Percentiles rank a stretch among this genome's conserved stretches.
Evolutionary conservation across 2,113 vertebrate species (phyloP).

Genomic region (Bos taurus): DNA sequence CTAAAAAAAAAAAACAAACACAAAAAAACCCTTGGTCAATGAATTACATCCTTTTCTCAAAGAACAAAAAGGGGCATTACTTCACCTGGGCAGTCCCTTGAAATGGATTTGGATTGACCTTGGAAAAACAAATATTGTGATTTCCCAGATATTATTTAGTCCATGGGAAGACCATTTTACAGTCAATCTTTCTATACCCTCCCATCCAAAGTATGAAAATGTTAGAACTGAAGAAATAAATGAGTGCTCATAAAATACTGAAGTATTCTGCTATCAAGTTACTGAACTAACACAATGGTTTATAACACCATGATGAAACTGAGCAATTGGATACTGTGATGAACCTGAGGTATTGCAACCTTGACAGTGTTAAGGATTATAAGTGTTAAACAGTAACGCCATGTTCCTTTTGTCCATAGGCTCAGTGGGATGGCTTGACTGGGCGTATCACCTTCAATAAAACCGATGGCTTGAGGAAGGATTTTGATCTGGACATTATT

Average conservation of each 20-base stretch:
- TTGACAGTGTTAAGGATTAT: not conserved
- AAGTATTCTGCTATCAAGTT: not conserved
- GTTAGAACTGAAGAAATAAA: slow-evolving; percentile 15
- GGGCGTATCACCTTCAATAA: slow-evolving; percentile 96
- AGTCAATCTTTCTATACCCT: not conserved
- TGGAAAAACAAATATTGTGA: not conserved
- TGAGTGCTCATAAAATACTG: not conserved
- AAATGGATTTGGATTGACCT: not conserved
- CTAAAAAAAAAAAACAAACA: not conserved
- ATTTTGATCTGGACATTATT: slow-evolving; percentile 98
- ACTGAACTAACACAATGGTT: not conserved
- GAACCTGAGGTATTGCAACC: not conserved
- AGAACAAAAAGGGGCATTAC: not conserved
- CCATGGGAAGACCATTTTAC: not conserved
- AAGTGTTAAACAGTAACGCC: not conserved
- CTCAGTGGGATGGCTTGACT: slow-evolving; percentile 95
- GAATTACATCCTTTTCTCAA: not conserved
- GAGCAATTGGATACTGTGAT: not conserved
- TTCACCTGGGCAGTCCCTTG: not conserved
- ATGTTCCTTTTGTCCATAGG: slow-evolving; percentile 79
- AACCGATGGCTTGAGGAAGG: slow-evolving; percentile 93
- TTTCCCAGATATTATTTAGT: not conserved
- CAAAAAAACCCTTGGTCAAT: not conserved
- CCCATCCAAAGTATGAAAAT: not conserved
- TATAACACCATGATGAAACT: not conserved